Percentiles rank a stretch among this genome's conserved stretches.
Conservation (phyloP, 2,797 vertebrate species). For the Chiroxiphia lanceolata region DNA sequence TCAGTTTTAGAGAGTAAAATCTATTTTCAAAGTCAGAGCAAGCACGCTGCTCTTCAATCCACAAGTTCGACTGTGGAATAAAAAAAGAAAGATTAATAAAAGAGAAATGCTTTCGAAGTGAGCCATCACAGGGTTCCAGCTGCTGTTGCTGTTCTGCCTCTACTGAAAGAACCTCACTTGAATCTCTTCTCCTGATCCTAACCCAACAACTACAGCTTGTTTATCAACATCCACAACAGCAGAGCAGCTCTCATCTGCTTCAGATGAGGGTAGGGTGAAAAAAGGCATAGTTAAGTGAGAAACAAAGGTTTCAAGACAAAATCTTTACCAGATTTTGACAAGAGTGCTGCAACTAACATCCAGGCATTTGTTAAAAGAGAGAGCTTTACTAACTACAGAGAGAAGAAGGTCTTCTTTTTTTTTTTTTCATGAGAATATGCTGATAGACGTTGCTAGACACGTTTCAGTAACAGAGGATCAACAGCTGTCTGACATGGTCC, state of each 20-base stretch:
- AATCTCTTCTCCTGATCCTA: neutral
- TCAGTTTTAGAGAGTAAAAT: neutral
- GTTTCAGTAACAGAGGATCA: neutral
- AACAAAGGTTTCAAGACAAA: neutral
- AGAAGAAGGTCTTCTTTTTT: neutral
- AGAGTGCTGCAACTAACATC: accelerated
- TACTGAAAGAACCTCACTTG: neutral
- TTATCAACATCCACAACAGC: neutral
- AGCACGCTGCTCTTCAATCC: neutral
- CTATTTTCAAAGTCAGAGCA: neutral
- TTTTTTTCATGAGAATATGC: neutral
- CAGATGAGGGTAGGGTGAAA: neutral
- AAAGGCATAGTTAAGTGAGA: neutral
- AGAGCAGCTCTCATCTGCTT: neutral
- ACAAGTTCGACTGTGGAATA: neutral
- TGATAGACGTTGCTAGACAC: neutral
- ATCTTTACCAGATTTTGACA: neutral
- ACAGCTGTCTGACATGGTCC: neutral
- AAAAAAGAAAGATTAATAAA: neutral
- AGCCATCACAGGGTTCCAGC: neutral
- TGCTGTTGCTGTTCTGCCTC: neutral
- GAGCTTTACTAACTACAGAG: neutral
- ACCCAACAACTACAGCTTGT: neutral
- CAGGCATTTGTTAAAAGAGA: neutral
- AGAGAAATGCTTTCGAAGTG: neutral